Conservation (phyloP, 2,113 vertebrate genomes). For the Toxotes jaculatrix region DNA sequence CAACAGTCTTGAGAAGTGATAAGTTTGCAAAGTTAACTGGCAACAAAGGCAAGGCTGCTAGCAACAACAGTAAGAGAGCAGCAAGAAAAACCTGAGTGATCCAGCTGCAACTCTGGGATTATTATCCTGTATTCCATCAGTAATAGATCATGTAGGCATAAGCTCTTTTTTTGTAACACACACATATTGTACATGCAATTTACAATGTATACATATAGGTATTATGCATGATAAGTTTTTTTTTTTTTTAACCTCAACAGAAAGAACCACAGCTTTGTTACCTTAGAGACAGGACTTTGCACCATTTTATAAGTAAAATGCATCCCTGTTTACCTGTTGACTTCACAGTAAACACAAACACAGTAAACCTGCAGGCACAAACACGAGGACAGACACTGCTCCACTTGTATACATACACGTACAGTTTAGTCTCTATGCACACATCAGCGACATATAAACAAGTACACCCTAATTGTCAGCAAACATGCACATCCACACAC, state of each 20-base stretch:
- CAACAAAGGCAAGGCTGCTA: slow-evolving; percentile 1
- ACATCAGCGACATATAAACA: slow-evolving; percentile 10
- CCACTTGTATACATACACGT: neutral
- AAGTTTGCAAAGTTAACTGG: slow-evolving; percentile 38
- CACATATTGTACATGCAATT: no score
- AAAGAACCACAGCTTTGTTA: no score
- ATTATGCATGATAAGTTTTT: no score
- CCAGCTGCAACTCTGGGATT: slow-evolving; percentile 5
- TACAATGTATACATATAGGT: no score
- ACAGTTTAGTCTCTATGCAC: neutral
- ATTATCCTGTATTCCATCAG: neutral
- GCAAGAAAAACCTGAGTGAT: neutral
- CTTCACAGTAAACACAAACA: neutral
- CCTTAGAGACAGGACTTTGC: no score
- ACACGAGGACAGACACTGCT: neutral
- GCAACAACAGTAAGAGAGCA: neutral
- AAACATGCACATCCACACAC: slow-evolving; percentile 22
- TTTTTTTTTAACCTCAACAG: no score
- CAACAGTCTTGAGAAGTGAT: slow-evolving; percentile 22
- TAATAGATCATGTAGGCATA: neutral
- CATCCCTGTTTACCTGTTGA: neutral
- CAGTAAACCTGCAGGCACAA: neutral
- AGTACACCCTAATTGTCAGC: slow-evolving; percentile 4
- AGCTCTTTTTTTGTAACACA: no score
- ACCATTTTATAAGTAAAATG: neutral